Evolutionary conservation across 2,888 invertebrate species (phyloP).

Genomic region (Pyrgus malvae): DNA sequence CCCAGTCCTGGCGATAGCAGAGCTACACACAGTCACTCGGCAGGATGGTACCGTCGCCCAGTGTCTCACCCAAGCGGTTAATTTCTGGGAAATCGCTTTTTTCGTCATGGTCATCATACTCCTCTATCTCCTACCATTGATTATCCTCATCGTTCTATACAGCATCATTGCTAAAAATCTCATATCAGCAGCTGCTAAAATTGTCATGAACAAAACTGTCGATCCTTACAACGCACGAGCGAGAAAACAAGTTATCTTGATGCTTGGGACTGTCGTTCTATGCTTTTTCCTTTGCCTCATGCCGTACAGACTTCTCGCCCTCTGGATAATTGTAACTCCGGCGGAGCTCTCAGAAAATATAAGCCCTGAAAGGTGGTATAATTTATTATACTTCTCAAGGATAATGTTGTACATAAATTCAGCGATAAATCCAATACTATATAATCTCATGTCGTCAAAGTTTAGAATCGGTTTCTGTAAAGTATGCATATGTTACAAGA

Average conservation of each 20-base stretch:
- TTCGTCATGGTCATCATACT: slow-evolving; percentile 89
- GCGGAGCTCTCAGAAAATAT: slow-evolving; percentile 85
- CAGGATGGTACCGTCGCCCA: slow-evolving; percentile 87
- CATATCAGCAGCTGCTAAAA: slow-evolving; percentile 85
- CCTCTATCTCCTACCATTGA: slow-evolving; percentile 91
- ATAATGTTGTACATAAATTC: slow-evolving; percentile 95
- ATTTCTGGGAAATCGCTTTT: slow-evolving; percentile 88
- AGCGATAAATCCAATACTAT: slow-evolving; percentile 94
- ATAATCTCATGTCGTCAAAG: slow-evolving; percentile 95
- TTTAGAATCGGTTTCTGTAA: slow-evolving; percentile 90
- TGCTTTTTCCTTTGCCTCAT: slow-evolving; percentile 94
- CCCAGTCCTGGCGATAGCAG: slow-evolving; percentile 89
- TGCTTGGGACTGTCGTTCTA: slow-evolving; percentile 93
- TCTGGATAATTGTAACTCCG: slow-evolving; percentile 91
- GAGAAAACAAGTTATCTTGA: slow-evolving; percentile 91
- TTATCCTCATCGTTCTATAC: slow-evolving; percentile 90
- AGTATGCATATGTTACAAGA: slow-evolving; percentile 83
- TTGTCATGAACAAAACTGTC: slow-evolving; percentile 87
- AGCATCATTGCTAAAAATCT: slow-evolving; percentile 92
- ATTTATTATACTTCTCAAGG: slow-evolving; percentile 90
- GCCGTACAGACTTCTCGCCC: slow-evolving; percentile 91
- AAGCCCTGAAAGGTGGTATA: slow-evolving; percentile 90
- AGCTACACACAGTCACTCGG: slow-evolving; percentile 85
- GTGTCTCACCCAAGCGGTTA: slow-evolving; percentile 90
- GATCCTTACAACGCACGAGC: slow-evolving; percentile 87